Percentiles rank a stretch among this genome's conserved stretches.
Evolutionary conservation across 2,888 invertebrate species (phyloP).

Genomic region (Campoplex nolae): DNA sequence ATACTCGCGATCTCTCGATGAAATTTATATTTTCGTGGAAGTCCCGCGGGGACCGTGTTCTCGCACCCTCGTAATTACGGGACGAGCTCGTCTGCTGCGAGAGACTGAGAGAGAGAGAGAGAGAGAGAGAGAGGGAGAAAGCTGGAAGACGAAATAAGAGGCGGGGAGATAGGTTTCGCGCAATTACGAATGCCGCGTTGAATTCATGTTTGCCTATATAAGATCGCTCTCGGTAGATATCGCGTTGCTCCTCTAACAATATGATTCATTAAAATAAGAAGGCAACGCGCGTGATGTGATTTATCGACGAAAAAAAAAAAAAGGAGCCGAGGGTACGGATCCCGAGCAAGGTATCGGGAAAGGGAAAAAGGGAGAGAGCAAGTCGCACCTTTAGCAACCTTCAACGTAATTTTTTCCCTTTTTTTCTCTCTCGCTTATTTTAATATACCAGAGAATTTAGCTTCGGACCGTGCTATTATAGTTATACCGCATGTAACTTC

Average conservation of each 20-base stretch:
- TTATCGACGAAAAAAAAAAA: conserved; percentile 48
- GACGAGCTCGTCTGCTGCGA: conserved; percentile 3
- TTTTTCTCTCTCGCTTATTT: neutral
- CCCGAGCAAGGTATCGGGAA: conserved; percentile 30
- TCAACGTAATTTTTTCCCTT: conserved; percentile 27
- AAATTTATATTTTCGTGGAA: conserved; percentile 69
- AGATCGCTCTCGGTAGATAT: conserved; percentile 29
- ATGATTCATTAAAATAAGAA: conserved; percentile 52
- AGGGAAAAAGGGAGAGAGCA: neutral
- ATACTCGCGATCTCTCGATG: conserved; percentile 44
- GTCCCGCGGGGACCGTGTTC: conserved; percentile 40
- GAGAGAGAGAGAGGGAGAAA: neutral
- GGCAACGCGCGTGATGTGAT: conserved; percentile 43
- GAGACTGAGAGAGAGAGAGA: neutral
- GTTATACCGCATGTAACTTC: neutral
- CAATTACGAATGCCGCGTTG: conserved; percentile 46
- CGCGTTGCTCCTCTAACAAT: conserved; percentile 36
- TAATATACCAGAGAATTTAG: neutral
- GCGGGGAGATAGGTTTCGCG: conserved; percentile 19
- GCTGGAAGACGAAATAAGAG: too few species aligned
- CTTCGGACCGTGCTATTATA: conserved; percentile 19
- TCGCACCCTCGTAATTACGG: conserved; percentile 66
- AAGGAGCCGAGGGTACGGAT: neutral
- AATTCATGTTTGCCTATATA: conserved; percentile 27
- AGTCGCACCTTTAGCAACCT: conserved; percentile 20